Evolutionary conservation across 2,888 invertebrate genomes (phyloP), one percentile per base, ranked within the genome.

Genomic region (Gerris lacustris): DNA sequence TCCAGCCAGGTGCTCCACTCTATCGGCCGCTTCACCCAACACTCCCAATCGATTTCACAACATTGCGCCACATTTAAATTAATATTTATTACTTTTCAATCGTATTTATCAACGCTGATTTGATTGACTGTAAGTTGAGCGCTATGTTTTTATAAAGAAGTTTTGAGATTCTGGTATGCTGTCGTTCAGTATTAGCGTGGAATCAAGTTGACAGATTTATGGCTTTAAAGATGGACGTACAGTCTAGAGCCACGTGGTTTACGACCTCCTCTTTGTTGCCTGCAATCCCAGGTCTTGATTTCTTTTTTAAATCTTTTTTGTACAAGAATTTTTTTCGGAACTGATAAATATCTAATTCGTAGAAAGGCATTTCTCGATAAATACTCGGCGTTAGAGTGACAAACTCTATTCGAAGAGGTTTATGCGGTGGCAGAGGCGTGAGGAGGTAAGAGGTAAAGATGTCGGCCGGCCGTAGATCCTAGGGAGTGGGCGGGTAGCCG

Each of bases 381-480:
- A 55, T 55, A 55, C 55, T 15, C 55, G 55, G 55, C 15, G 55
- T 55, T 55, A 55, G 15, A 55, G 55, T 55, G 55, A 55, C 55
- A 55, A 55, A 55, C 55, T 55, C 55, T 55, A 55, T 55, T 55
- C 55, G 55, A 55, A 55, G 55, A 55, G 55, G 55, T 55, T 55
- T 55, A 55, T 55, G 55, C 55, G 55, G 55, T 55, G 15, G 55
- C 55, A 15, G 55, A 55, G 55, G 55, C 55, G 55, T 55, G 55
- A 55, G 55, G 55, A 55, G 55, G 55, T 55, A 55, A 55, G 55
- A 55, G 55, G 55, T 55, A 55, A 55, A 55, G 55, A 55, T 55
- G 55, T 55, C 55, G 55, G 55, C 55, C 55, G 55, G 55, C 55
- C 15, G 55, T 55, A 55, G 55, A 55, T 11, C 55, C 55, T 15